Evolutionary conservation across 1,140 invertebrate genomes (phyloP), one percentile per base, ranked within the genome.

Genomic region (Trachymyrmex cornetzi): DNA sequence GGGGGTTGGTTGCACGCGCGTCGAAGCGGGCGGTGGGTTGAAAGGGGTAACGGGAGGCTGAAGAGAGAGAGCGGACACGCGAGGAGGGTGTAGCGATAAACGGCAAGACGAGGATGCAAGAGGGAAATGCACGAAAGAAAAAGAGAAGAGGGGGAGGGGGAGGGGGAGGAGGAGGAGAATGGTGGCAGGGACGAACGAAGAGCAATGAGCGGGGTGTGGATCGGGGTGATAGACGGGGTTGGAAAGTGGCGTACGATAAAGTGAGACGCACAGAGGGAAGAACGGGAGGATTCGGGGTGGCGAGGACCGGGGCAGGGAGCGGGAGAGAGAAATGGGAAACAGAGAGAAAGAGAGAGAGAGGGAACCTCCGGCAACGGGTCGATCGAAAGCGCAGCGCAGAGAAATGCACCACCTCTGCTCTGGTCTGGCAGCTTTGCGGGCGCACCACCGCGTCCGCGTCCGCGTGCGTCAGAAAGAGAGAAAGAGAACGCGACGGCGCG

Each of bases 321-420:
- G 69, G 16, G 6, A 38, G 75, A 27, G 72, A 34, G 22, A 57
- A 59, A 59, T 14, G 75, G 30, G n/a, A 86, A 63, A 75, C 48
- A 63, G 57, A 27, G 27, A n/a, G 79, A 57, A 2, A 77, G 53
- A 77, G 69, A 57, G 75, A 66, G 75, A 61, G 9, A 38, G 19
- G 50, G 57, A 91, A 82, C 50, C 85, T 85, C 88, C 86, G 88
- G 90, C 92, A 93, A 91, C 93, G 93, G 94, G 95, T 95, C 94
- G 95, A 95, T 95, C 92, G 95, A 94, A 95, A 95, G 94, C 94
- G 94, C 94, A 95, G 93, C 93, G 93, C 93, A 92, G 93, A 94
- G 94, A 94, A 95, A 95, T 94, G 93, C 94, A 94, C 94, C 94
- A 93, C 93, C 92, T 92, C 93, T 91, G 93, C 91, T 94, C 91